These are phyloP conservation scores for Sardinella longiceps DNA, from an alignment of 2,797 vertebrate genomes.

Conservation along the genomic window DNA sequence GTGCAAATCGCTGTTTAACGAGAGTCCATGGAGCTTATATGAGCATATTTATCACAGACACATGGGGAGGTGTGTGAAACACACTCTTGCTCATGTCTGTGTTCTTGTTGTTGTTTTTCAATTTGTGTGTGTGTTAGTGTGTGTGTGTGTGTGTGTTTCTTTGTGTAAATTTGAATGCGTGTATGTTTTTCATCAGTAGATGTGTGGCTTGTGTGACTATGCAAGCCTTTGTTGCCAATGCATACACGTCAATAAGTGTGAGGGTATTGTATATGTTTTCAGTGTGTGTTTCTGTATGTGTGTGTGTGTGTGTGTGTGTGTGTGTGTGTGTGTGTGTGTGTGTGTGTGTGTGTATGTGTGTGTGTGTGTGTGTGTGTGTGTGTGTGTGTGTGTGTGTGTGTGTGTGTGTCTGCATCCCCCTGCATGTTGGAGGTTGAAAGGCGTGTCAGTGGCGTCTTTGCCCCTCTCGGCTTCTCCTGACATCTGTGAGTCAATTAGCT, in stretches of 20 bases:
- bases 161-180: neutral
- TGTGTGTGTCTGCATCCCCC: conserved; percentile 31
- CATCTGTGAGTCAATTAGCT: conserved; percentile 83
- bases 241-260: neutral
- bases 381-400: conserved; percentile 35
- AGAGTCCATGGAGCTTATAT: neutral
- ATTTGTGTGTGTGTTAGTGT: neutral
- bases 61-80: neutral
- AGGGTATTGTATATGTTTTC: neutral
- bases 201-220: neutral
- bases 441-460: conserved; percentile 56
- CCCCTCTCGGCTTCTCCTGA: conserved; percentile 65
- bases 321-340: conserved; percentile 37
- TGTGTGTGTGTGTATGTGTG: conserved; percentile 29
- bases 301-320: conserved; percentile 38
- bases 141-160: neutral
- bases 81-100: neutral
- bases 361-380: conserved; percentile 39
- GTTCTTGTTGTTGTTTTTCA: neutral
- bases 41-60: neutral
- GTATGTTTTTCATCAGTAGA: neutral
- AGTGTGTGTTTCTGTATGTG: conserved; percentile 25
- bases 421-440: conserved; percentile 42
- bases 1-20: conserved; percentile 21
- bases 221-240: neutral